Evolutionary conservation across 2,797 vertebrate species (phyloP), one percentile per base, ranked within the genome.

Genomic region (Chrysocyon brachyurus): DNA sequence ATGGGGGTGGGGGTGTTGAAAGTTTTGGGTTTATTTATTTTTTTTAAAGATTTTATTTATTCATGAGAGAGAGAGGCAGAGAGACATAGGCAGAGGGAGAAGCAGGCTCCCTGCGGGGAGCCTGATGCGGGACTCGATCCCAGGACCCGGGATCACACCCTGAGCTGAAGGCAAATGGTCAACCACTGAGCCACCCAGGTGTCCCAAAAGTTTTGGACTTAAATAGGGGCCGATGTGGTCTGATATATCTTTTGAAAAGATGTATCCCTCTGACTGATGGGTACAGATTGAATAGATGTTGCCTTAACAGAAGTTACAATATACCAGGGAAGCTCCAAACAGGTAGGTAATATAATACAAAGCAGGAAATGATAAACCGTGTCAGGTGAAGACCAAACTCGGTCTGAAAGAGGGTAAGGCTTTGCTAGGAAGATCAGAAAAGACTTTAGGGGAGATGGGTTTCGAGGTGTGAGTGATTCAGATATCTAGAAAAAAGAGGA

Each of bases 1-100:
- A 52, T 2, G 0, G 4, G 54, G 12, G 21, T 10, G 7, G 16
- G 64, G 16, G 7, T 26, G 8, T 1, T 6, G 33, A 22, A 66
- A 40, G 12, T 5, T 31, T 46, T 46, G 40, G 40, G 7, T 46
- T 40, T 40, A 40, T 40, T 40, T 40, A 40, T 40, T 46, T 46
- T 46, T 40, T 46, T 46, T 7, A 1, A 46, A 46, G 40, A 46
- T 46, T 46, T 46, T 46, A 40, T 40, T 40, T 40, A 46, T 46
- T 46, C 7, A 46, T 46, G 40, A 46, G 40, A 46, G 40, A 46
- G 40, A 46, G 40, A 46, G 40, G 40, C 40, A 46, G 40, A 8
- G 40, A 46, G 40, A 46, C 40, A 46, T 46, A 46, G 40, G 40
- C 6, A 46, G 40, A 46, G 40, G 40, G 40, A 46, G 40, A 46